Evolutionary conservation across 2,797 vertebrate genomes (phyloP), one percentile per base, ranked within the genome.

Genomic region (Emydoidea blandingii): DNA sequence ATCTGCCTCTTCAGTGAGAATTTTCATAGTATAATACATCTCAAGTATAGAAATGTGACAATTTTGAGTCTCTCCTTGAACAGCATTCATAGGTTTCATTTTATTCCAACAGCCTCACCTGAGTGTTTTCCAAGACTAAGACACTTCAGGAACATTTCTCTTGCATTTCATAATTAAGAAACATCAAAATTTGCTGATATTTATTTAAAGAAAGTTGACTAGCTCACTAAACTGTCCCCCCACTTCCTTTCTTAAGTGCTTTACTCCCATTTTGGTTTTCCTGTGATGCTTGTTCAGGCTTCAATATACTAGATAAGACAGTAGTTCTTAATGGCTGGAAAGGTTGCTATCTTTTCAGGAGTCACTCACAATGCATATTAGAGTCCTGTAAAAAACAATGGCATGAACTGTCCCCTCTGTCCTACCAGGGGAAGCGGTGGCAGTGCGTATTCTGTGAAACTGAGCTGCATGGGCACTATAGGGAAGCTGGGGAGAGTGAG

Each of bases 31-130:
- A 16, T 47, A 81, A 79, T 62, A 11, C 16, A 53, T 5, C 44
- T 94, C 37, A 50, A 94, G 53, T 44, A 79, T 65, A 88, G 41
- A 54, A 0, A 0, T 34, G 54, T 91, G 37, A 87, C 88, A 78
- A 85, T 93, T 91, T 93, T 84, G 44, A 68, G 19, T 81, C 78
- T 90, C 83, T 88, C 52, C 50, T 95, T 94, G 34, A 96, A 56
- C 23, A 94, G 29, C 62, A 83, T 16, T 83, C 92, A 2, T 50
- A 81, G 7, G 53, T 52, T 95, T 83, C 15, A 88, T 89, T 97
- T 96, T 84, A 80, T 59, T 79, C 57, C 92, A 93, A 82, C 49
- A 57, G 80, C 83, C 50, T 91, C 8, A 44, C 21, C 59, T 87
- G 79, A 89, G 41, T 90, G 25, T 88, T 92, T 97, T 82, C 34